Conservation (phyloP, 2,797 vertebrate species). For the Synaphobranchus kaupii region DNA sequence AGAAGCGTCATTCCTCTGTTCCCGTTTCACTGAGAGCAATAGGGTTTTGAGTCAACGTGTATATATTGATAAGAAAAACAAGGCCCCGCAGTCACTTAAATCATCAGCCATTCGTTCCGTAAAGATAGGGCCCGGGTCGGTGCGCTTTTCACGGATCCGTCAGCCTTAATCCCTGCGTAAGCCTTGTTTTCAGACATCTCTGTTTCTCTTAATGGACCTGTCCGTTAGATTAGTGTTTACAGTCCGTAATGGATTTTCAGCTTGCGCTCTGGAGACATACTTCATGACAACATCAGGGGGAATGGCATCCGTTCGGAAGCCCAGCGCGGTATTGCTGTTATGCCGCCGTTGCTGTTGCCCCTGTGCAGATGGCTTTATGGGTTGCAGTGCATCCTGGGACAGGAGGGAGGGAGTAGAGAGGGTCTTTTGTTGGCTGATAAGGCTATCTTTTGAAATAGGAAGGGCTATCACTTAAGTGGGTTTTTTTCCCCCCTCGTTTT, state of each 20-base stretch:
- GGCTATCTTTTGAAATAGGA: neutral
- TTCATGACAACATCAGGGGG: neutral
- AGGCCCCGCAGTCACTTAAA: neutral
- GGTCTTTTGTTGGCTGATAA: neutral
- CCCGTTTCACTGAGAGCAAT: neutral
- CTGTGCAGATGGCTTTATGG: neutral
- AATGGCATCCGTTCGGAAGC: neutral
- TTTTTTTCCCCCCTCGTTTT: neutral
- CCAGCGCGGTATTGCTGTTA: neutral
- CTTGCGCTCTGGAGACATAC: neutral
- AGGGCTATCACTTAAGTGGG: neutral
- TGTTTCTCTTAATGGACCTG: conserved; percentile 4
- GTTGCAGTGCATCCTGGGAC: neutral
- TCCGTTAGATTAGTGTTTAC: conserved; percentile 20
- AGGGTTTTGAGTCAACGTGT: neutral
- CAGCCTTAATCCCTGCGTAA: neutral
- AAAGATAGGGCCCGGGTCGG: neutral
- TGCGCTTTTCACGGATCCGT: neutral
- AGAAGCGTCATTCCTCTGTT: neutral
- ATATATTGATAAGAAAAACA: neutral
- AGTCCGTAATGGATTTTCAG: conserved; percentile 10
- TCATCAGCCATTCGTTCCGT: neutral
- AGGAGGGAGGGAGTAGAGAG: neutral
- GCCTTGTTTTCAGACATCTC: conserved; percentile 4
- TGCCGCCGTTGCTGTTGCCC: neutral